Percentiles rank a stretch among this genome's conserved stretches.
phyloP scores from a whole-genome alignment of 2,797 vertebrate genomes.

The Galago senegalensis region DNA sequence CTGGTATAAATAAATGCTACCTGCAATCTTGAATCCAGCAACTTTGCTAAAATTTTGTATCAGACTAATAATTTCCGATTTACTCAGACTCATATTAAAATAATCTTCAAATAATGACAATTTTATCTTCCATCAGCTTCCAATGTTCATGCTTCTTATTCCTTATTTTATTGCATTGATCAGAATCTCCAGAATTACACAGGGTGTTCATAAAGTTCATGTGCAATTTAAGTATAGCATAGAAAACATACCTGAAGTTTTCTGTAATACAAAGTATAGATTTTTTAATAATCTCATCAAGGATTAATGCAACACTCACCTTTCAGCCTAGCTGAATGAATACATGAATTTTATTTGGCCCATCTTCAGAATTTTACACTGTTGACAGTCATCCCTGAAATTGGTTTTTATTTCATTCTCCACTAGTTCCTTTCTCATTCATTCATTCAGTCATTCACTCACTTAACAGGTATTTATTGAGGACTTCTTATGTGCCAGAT shows the following conservation, averaged over 20 bases:
- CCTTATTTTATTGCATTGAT: neutral
- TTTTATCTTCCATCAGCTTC: neutral
- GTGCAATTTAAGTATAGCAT: neutral
- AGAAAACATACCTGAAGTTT: neutral
- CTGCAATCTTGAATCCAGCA: neutral
- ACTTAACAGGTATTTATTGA: neutral
- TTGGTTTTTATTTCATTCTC: neutral
- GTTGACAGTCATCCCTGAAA: neutral
- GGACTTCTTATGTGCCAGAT: neutral
- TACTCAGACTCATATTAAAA: neutral
- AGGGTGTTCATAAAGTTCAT: too few relatives aligned
- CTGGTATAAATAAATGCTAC: neutral
- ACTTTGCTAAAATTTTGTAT: neutral
- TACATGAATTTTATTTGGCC: neutral
- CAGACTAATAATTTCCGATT: neutral
- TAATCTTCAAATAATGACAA: neutral
- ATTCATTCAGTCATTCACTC: neutral
- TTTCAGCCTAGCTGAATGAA: neutral
- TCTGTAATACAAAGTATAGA: neutral
- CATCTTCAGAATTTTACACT: neutral
- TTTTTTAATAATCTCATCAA: neutral
- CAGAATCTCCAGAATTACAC: neutral
- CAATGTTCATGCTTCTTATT: neutral
- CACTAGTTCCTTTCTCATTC: neutral
- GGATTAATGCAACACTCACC: neutral